Percentiles rank a stretch among this genome's conserved stretches.
Evolutionary conservation across 37 sponge, comb jelly and placozoan species (phyloP).

Genomic region (Amphimedon queenslandica): DNA sequence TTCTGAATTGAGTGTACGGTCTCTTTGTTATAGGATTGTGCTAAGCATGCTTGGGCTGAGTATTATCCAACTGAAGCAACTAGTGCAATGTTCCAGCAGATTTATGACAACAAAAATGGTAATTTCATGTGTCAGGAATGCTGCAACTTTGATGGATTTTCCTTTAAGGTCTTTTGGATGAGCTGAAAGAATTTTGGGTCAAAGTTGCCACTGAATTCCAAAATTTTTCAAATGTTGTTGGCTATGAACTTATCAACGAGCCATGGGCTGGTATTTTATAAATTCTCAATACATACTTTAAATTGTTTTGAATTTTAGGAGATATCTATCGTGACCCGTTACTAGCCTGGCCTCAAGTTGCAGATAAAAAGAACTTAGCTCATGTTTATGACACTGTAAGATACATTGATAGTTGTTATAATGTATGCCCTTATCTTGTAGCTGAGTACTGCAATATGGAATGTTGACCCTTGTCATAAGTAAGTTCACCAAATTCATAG

Average conservation of each 20-base stretch:
- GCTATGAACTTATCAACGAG: conserved; percentile 93
- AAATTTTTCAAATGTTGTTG: conserved; percentile 55
- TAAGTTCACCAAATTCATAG: conserved; percentile 13
- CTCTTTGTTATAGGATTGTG: too few species aligned
- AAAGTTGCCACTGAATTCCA: conserved; percentile 71
- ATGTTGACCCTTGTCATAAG: conserved; percentile 59
- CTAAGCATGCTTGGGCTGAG: conserved; percentile 49
- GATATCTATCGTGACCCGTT: conserved; percentile 56
- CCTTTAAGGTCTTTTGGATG: conserved; percentile 52
- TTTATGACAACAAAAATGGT: conserved; percentile 84
- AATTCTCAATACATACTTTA: background rate
- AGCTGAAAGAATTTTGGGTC: conserved; percentile 70
- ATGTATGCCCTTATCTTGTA: background rate
- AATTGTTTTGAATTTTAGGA: conserved; percentile 19
- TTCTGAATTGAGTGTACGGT: background rate
- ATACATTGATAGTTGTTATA: conserved; percentile 1
- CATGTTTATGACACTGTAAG: conserved; percentile 73
- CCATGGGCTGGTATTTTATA: conserved; percentile 74
- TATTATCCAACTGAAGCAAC: conserved; percentile 68
- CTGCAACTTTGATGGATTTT: background rate
- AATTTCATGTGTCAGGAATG: background rate
- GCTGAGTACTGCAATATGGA: conserved; percentile 49
- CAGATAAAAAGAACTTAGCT: conserved; percentile 68
- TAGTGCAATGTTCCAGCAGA: conserved; percentile 62
- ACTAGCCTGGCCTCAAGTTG: conserved; percentile 55